Evolutionary conservation across 2,113 vertebrate genomes (phyloP), one percentile per base, ranked within the genome.

Genomic region (Amia ocellicauda): DNA sequence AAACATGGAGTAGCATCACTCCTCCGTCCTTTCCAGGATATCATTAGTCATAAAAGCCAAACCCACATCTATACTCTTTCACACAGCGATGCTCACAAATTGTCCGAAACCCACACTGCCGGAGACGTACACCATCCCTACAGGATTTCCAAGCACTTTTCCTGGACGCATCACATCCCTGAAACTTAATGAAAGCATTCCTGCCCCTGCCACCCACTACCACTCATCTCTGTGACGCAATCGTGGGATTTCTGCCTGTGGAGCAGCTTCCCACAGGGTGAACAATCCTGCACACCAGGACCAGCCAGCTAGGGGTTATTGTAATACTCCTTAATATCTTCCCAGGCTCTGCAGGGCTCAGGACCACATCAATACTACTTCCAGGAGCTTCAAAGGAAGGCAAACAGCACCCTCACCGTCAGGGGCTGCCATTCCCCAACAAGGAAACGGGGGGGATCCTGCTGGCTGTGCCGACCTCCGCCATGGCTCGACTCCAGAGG

Each of bases 111-210:
- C 50, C 22, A 1, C 28, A 23, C 31, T 50, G 11, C 26, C 47
- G 62, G 22, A 17, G 60, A 63, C 45, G 61, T 41, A 57, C 51
- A 36, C 63, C 71, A 55, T 55, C 60, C 62, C 56, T 49, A 24
- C 2, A 58, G 54, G 58, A 55, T 40, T 55, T 29, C 28, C 17
- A 24, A 16, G 28, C 58, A 63, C 1, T 40, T 73, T 50, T 63
- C 67, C 31, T 54, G 68, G 69, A 71, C 58, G 17, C 23, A 17
- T 47, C 1, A 17, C 45, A n/a, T 47, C 45, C n/a, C n/a, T 47
- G 24, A 59, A 49, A 60, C 65, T 58, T 72, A 75, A 78, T 72
- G 69, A 74, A 57, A 60, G 36, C 43, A 56, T 69, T 41, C 58
- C 49, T 19, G 58, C n/a, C 56, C 52, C 59, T 50, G 36, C 62